Percentiles rank a stretch among this genome's conserved stretches.
Evolutionary conservation across 2,888 invertebrate genomes (phyloP).

Genomic region (Acanthosepion lycidas): DNA sequence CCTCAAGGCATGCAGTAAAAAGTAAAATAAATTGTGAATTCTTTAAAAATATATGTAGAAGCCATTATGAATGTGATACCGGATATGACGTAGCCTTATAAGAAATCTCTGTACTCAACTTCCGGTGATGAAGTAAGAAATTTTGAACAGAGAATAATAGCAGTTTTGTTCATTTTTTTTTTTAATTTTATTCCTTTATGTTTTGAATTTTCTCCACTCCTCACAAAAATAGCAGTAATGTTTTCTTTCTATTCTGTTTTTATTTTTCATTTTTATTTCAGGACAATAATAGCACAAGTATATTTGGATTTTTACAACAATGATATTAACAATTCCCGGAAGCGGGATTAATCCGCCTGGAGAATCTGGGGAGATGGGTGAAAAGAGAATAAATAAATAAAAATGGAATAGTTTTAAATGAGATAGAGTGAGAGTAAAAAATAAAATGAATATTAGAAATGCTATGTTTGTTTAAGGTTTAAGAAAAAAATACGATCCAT

Average conservation of each 20-base stretch:
- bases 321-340: neutral
- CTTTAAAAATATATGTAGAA: neutral
- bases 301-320: neutral
- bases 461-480: neutral
- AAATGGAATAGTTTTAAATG: neutral
- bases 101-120: neutral
- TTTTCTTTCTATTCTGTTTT: neutral
- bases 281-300: neutral
- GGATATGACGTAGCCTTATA: slow-evolving; percentile 33
- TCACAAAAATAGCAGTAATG: neutral
- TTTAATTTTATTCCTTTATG: neutral
- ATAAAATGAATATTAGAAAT: neutral
- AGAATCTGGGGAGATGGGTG: neutral
- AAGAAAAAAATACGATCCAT: neutral
- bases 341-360: neutral
- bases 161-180: neutral
- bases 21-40: neutral
- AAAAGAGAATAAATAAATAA: neutral
- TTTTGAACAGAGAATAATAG: neutral
- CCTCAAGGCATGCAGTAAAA: neutral
- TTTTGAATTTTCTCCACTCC: neutral
- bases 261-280: neutral
- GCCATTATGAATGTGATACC: neutral
- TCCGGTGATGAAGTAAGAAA: neutral
- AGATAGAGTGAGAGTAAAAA: neutral